Evolutionary conservation across 35 echinoderm and acorn worm species (phyloP).

Genomic region (Acanthaster planci): DNA sequence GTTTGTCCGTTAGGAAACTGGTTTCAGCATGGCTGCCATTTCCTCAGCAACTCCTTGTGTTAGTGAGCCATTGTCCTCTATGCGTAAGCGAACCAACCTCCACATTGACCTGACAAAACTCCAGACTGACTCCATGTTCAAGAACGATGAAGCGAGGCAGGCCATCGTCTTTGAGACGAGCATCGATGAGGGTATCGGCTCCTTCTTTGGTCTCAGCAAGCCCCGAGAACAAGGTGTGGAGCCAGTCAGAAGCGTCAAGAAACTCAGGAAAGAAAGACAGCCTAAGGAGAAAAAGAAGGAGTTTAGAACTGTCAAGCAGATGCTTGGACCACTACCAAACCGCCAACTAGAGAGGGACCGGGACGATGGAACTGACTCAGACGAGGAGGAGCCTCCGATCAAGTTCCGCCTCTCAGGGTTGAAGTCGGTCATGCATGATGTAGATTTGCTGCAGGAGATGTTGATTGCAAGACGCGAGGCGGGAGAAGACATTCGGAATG

Average conservation of each 20-base stretch:
- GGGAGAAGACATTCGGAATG: conserved; percentile 67
- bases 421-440: conserved; percentile 55
- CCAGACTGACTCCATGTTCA: conserved; percentile 34
- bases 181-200: conserved; percentile 25
- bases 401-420: conserved; percentile 78
- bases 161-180: conserved; percentile 41
- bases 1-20: background rate
- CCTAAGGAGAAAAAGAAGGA: conserved; percentile 59
- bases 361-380: background rate
- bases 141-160: background rate
- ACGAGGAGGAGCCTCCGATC: conserved; percentile 53
- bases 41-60: background rate
- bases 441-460: conserved; percentile 71
- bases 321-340: conserved; percentile 77
- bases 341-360: conserved; percentile 52
- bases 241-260: conserved; percentile 31
- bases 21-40: background rate
- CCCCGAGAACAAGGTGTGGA: conserved; percentile 21
- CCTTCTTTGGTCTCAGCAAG: conserved; percentile 17
- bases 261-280: conserved; percentile 13
- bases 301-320: conserved; percentile 64
- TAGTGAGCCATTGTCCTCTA: conserved; percentile 6
- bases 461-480: conserved; percentile 73
- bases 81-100: conserved; percentile 60
- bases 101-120: conserved; percentile 75